Conservation (phyloP, 2,113 vertebrate genomes). For the Campylomormyrus numenius region DNA sequence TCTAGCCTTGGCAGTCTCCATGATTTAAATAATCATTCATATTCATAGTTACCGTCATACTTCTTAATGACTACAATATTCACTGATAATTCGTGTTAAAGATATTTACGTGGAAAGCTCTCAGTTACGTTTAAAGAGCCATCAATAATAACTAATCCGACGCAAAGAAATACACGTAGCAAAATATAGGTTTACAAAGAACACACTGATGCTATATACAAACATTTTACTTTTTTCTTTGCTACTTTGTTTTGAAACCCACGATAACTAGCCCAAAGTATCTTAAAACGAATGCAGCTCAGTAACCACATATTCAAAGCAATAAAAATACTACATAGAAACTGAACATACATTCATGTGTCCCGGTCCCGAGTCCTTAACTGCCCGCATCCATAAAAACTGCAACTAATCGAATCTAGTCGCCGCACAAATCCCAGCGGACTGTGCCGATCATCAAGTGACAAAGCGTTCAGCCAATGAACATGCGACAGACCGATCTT, state of each 20-base stretch:
- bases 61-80: background rate
- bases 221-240: background rate
- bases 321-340: background rate
- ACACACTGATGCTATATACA: background rate
- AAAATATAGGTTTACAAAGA: background rate
- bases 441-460: constrained; percentile 30
- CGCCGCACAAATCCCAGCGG: constrained; percentile 23
- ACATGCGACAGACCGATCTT: fast-evolving
- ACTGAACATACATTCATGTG: constrained; percentile 9
- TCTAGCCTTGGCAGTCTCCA: background rate
- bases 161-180: background rate
- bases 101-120: background rate
- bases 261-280: background rate
- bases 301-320: background rate
- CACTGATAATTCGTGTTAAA: background rate
- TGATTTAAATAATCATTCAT: background rate
- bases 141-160: background rate
- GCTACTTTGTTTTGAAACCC: background rate
- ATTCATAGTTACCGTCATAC: background rate
- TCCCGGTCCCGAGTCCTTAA: constrained; percentile 35
- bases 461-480: constrained; percentile 43
- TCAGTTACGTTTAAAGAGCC: background rate
- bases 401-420: constrained; percentile 36
- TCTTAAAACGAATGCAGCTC: background rate
- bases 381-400: constrained; percentile 26